A percentile compares a stretch with the other conserved stretches of the same genome.
Conservation (phyloP, 2,113 vertebrate species). For the Ameiurus melas region DNA sequence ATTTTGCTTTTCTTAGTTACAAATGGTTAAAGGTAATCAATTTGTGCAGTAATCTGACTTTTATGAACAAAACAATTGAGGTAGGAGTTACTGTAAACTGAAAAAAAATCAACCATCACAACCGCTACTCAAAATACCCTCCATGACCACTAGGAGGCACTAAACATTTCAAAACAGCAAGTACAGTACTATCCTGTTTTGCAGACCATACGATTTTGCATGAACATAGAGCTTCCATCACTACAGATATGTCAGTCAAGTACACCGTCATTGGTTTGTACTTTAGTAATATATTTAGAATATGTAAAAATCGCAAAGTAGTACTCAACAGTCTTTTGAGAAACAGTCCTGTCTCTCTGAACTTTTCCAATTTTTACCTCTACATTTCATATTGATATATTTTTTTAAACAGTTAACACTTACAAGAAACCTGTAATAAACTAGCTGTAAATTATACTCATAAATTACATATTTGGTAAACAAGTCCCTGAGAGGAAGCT, state of each 20-base stretch:
- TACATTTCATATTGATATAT: not conserved
- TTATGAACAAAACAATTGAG: conserved; percentile 57
- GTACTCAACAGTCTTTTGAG: not conserved
- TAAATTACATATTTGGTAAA: conserved; percentile 73
- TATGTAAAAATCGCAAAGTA: not conserved
- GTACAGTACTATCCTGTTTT: not conserved
- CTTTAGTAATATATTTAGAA: not conserved
- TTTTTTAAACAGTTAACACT: conserved; percentile 58
- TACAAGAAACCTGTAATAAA: conserved; percentile 59
- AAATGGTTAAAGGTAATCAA: not conserved
- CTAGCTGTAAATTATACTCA: conserved; percentile 49
- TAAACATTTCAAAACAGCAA: conserved; percentile 75
- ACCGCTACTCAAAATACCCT: conserved; percentile 61
- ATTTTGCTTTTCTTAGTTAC: not conserved
- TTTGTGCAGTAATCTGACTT: conserved; percentile 15
- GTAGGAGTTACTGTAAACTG: conserved; percentile 63
- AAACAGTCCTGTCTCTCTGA: not conserved
- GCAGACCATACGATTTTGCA: not conserved
- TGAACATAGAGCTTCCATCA: conserved; percentile 73
- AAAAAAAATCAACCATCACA: conserved; percentile 61
- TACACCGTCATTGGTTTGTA: not conserved
- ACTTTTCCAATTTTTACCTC: not conserved
- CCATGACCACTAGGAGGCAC: conserved; percentile 81
- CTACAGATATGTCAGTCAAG: conserved; percentile 64
- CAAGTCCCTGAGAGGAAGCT: conserved; percentile 85